A percentile compares a stretch with the other conserved stretches of the same genome.
Conservation (phyloP, 2,113 vertebrate genomes). For the Notothenia coriiceps region DNA sequence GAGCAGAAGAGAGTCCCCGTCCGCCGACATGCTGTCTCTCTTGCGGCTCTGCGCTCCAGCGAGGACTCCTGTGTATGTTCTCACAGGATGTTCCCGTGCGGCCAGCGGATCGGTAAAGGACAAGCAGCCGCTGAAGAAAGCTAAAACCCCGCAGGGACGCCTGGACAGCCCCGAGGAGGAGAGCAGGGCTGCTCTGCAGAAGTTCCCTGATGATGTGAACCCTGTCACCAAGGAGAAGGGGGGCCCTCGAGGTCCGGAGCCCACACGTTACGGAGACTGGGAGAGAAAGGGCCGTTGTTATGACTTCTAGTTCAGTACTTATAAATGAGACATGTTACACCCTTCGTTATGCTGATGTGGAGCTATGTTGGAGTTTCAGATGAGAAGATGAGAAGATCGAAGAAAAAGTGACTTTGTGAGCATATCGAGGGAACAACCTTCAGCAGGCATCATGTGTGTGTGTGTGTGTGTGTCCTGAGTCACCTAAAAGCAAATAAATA, state of each 20-base stretch:
- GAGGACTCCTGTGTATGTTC: constrained; percentile 16
- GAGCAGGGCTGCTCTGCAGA: constrained; percentile 86
- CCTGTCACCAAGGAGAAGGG: constrained; percentile 94
- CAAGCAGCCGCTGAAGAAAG: constrained; percentile 86
- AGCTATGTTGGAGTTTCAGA: not conserved
- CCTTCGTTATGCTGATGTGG: not conserved
- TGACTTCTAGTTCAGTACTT: constrained; percentile 87
- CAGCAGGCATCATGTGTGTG: not conserved
- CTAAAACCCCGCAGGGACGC: constrained; percentile 90
- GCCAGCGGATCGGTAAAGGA: constrained; percentile 70
- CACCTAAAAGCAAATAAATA: no score
- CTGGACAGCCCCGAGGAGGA: constrained; percentile 89
- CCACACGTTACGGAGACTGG: constrained; percentile 97
- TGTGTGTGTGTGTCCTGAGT: no score
- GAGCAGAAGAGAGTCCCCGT: rapidly evolving
- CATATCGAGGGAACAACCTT: not conserved
- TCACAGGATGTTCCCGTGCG: constrained; percentile 67
- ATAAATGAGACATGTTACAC: not conserved
- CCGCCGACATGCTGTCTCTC: constrained; percentile 74
- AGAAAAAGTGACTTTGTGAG: not conserved
- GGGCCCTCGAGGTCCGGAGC: constrained; percentile 95
- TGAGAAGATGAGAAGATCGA: not conserved
- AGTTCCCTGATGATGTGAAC: constrained; percentile 93
- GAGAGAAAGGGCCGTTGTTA: constrained; percentile 97
- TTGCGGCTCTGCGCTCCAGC: constrained; percentile 13